Conservation (phyloP, 2,113 vertebrate genomes). For the Apaloderma vittatum region DNA sequence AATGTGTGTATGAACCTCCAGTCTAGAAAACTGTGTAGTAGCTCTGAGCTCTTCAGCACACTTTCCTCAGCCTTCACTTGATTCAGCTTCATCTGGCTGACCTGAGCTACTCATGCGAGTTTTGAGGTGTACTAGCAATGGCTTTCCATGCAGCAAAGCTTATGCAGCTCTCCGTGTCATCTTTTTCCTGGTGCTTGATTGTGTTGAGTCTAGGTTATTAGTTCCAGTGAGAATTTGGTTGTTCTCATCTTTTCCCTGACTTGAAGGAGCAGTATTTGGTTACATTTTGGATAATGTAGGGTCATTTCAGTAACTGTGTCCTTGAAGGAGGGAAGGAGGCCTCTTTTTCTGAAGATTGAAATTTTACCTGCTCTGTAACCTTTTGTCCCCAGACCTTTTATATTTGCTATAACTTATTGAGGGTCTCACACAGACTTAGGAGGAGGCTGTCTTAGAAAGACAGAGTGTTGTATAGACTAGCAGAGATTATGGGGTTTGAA, state of each 20-base stretch:
- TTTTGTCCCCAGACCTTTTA: not conserved
- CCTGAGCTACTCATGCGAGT: not conserved
- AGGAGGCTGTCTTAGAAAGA: not conserved
- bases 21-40: not conserved
- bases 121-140: not conserved
- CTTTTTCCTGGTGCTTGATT: not conserved
- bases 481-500: not conserved
- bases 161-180: not conserved
- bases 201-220: not conserved
- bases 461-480: not conserved
- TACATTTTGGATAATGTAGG: not conserved
- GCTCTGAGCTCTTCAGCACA: not conserved
- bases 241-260: not conserved
- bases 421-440: not conserved
- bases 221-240: not conserved
- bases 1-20: not conserved
- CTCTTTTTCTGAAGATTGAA: not conserved
- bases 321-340: not conserved
- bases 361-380: not conserved
- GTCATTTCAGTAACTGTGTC: not conserved
- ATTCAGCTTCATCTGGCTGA: not conserved
- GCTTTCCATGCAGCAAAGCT: not conserved
- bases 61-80: not conserved
- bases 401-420: not conserved
- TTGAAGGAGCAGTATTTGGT: not conserved